Evolutionary conservation across 2,113 vertebrate species (phyloP).

Genomic region (Sylvilagus bachmani): DNA sequence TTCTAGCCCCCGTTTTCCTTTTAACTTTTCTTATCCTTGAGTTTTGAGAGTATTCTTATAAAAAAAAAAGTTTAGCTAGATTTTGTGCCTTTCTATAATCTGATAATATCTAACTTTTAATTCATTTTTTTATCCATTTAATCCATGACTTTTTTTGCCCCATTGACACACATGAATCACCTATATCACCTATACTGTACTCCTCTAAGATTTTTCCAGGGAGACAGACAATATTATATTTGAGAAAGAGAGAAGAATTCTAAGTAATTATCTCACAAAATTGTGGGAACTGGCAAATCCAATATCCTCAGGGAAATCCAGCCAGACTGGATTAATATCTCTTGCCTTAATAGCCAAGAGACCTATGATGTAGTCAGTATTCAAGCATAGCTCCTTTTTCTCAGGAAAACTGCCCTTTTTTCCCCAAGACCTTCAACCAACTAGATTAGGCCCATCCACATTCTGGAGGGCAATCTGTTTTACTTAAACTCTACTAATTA

Average conservation of each 20-base stretch:
- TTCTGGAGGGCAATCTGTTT: neutral
- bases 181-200: neutral
- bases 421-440: neutral
- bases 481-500: neutral
- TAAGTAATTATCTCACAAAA: neutral
- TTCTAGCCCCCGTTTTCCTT: too few relatives aligned
- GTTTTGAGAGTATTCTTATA: neutral
- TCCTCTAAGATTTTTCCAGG: neutral
- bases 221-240: neutral
- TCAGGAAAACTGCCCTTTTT: neutral
- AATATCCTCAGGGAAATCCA: neutral
- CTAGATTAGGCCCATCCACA: neutral
- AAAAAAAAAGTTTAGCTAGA: neutral
- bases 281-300: neutral
- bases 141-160: neutral
- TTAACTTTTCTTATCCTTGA: neutral
- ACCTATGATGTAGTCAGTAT: neutral
- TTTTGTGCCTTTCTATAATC: neutral
- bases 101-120: neutral
- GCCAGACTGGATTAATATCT: neutral
- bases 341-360: too few relatives aligned
- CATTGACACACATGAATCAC: neutral
- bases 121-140: neutral
- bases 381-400: neutral
- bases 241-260: neutral